Percentiles rank a stretch among this genome's conserved stretches.
phyloP scores from a whole-genome alignment of 2,888 invertebrate genomes.

The Subacronicta megacephala region DNA sequence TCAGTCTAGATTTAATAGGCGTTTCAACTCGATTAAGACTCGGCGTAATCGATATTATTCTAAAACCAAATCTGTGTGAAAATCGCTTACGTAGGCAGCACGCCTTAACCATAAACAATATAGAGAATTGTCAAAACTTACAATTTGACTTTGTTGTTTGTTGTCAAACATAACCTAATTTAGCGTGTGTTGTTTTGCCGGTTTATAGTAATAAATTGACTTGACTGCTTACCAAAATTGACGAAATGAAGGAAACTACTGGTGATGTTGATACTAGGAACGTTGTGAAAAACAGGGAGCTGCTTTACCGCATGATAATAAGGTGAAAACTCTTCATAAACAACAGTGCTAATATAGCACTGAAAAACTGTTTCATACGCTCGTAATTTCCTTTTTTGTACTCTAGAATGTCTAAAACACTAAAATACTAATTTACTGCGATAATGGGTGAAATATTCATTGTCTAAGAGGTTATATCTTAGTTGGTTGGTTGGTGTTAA shows the following conservation, averaged over 20 bases:
- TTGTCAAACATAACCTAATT: constrained; percentile 64
- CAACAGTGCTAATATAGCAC: not conserved
- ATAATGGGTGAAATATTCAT: not conserved
- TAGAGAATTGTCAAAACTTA: constrained; percentile 45
- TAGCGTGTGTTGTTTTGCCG: constrained; percentile 51
- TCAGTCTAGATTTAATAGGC: constrained; percentile 16
- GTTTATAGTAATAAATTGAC: constrained; percentile 13
- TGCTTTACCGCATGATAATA: constrained; percentile 97
- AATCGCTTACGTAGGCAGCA: constrained; percentile 11
- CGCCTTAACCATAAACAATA: constrained; percentile 43
- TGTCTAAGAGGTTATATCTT: constrained; percentile 35
- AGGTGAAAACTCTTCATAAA: constrained; percentile 87
- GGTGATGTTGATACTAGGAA: constrained; percentile 92
- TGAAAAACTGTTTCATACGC: constrained; percentile 2
- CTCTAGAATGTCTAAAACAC: not conserved
- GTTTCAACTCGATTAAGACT: not conserved
- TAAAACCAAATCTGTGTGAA: not conserved
- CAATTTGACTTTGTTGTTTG: constrained; percentile 40
- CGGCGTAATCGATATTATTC: constrained; percentile 19
- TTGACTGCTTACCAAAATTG: constrained; percentile 18
- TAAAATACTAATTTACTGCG: not conserved
- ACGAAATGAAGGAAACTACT: constrained; percentile 80
- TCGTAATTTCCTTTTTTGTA: not conserved
- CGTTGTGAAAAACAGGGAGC: constrained; percentile 96
- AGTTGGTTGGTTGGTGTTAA: no score